Evolutionary conservation across 2,888 invertebrate species (phyloP).

Genomic region (Prosapia bicincta): DNA sequence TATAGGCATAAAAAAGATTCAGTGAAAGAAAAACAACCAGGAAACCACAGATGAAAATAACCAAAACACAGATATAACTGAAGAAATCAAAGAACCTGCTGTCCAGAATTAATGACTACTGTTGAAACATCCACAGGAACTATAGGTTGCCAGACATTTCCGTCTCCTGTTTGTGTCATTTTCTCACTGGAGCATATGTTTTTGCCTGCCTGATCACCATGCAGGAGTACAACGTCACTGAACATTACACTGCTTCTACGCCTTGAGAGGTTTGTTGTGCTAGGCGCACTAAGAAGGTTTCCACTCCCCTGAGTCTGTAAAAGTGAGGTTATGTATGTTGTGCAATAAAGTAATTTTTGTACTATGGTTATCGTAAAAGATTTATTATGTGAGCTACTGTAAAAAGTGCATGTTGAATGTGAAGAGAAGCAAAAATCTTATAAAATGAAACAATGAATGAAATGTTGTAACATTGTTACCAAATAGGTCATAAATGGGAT

Average conservation of each 20-base stretch:
- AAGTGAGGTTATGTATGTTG: background rate
- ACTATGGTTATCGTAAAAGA: too few species aligned
- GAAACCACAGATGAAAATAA: too few species aligned
- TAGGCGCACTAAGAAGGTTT: conserved; percentile 66
- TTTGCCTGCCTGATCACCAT: conserved; percentile 37
- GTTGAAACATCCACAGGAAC: background rate
- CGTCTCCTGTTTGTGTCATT: conserved; percentile 81
- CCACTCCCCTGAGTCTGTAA: conserved; percentile 12
- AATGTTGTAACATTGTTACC: too few species aligned
- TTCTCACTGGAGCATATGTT: conserved; percentile 63
- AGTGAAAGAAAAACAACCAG: too few species aligned
- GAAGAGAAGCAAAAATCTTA: too few species aligned
- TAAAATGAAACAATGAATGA: too few species aligned
- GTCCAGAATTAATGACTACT: background rate
- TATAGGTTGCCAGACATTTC: conserved; percentile 57
- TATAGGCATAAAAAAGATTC: too few species aligned
- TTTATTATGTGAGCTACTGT: background rate
- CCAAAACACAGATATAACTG: background rate
- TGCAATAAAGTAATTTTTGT: background rate
- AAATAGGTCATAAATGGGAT: too few species aligned
- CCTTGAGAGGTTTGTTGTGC: conserved; percentile 53
- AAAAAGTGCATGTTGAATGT: too few species aligned
- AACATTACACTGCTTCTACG: conserved; percentile 86
- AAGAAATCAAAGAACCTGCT: background rate
- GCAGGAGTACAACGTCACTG: conserved; percentile 74